phyloP scores from a whole-genome alignment of 2,888 invertebrate species.

The Euproctis similis region DNA sequence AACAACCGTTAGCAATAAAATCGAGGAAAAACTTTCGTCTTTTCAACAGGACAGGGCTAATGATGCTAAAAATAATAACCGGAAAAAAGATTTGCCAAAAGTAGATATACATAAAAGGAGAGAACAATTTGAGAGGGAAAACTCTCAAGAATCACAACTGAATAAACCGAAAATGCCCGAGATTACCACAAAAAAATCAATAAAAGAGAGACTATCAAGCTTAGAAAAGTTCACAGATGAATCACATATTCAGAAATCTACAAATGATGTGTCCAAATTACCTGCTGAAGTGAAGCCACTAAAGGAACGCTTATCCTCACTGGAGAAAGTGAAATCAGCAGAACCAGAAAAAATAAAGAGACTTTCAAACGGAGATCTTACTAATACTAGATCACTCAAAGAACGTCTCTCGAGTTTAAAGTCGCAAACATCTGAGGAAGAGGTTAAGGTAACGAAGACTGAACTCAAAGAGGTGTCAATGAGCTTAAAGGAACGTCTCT shows the following conservation, averaged over 20 bases:
- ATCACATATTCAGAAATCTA: conserved; percentile 55
- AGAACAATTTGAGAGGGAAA: conserved; percentile 86
- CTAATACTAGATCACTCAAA: conserved; percentile 59
- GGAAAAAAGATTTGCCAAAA: conserved; percentile 81
- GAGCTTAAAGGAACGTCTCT: conserved; percentile 71
- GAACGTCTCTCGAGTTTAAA: conserved; percentile 66
- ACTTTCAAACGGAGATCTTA: conserved; percentile 62
- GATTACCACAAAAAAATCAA: conserved; percentile 79
- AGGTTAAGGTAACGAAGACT: conserved; percentile 47
- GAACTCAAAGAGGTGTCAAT: conserved; percentile 69
- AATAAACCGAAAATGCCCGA: conserved; percentile 77
- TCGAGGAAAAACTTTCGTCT: conserved; percentile 78
- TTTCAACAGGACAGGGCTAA: conserved; percentile 69
- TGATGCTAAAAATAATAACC: conserved; percentile 63
- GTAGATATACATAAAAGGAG: conserved; percentile 87
- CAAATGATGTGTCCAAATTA: conserved; percentile 63
- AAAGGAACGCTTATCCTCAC: conserved; percentile 77
- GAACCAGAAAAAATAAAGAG: conserved; percentile 66
- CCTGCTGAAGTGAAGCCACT: conserved; percentile 79
- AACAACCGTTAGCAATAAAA: conserved; percentile 73
- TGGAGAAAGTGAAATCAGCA: conserved; percentile 73
- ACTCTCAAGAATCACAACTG: conserved; percentile 65
- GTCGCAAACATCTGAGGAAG: conserved; percentile 64
- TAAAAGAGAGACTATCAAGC: conserved; percentile 82
- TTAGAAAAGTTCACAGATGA: conserved; percentile 81